Conservation (phyloP, 2,797 vertebrate species). For the Hipposideros larvatus region DNA sequence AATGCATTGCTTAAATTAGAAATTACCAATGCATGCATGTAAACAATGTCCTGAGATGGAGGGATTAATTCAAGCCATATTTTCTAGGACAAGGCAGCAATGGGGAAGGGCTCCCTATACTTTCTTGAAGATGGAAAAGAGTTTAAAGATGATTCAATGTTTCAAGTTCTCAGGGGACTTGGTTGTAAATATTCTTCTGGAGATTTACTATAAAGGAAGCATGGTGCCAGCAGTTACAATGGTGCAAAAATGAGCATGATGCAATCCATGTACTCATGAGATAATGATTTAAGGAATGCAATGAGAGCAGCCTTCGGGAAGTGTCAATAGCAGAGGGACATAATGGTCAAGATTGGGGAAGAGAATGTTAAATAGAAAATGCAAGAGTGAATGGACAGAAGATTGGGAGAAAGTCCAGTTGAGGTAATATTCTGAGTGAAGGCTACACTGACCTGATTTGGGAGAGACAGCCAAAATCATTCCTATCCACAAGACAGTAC, state of each 20-base stretch:
- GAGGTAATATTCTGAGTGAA: not conserved
- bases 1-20: not conserved
- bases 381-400: not conserved
- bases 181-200: not conserved
- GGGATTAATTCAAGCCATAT: not conserved
- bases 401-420: not conserved
- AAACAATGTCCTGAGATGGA: not conserved
- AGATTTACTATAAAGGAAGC: not conserved
- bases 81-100: not conserved
- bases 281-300: not conserved
- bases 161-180: not conserved
- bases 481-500: not conserved
- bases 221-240: not conserved
- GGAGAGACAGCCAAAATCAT: not conserved
- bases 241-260: not conserved
- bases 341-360: not conserved
- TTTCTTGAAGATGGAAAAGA: not conserved
- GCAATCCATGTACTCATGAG: not conserved
- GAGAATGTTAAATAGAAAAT: not conserved
- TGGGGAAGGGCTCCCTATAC: not conserved
- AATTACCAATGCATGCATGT: not conserved
- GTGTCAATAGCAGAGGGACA: not conserved
- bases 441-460: not conserved
- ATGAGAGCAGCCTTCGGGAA: not conserved
- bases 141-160: not conserved